Conservation (phyloP, 2,113 vertebrate species). For the Myocastor coypus region DNA sequence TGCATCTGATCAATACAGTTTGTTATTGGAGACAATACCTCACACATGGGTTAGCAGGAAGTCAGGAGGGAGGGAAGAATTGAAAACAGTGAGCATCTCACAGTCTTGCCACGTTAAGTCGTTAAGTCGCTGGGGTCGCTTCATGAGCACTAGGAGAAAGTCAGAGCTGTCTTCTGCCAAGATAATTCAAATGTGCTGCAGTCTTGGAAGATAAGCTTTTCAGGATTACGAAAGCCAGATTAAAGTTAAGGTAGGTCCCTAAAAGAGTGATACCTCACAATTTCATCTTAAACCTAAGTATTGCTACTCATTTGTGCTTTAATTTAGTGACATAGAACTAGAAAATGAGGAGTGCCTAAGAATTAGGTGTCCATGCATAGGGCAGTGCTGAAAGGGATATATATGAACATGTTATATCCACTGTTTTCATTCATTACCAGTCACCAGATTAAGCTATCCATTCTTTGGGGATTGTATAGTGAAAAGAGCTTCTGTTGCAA, state of each 20-base stretch:
- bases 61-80: not conserved
- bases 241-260: not conserved
- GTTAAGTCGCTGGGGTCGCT: not conserved
- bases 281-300: not conserved
- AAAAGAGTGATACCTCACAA: not conserved
- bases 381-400: not conserved
- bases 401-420: not conserved
- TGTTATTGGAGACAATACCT: not conserved
- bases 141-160: not conserved
- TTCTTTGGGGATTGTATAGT: not conserved
- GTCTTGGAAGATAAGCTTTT: not conserved
- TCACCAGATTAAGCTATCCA: not conserved
- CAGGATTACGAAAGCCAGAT: not conserved
- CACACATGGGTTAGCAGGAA: not conserved
- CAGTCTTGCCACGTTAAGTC: not conserved
- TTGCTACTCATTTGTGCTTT: not conserved
- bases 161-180: not conserved
- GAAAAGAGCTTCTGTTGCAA: not conserved
- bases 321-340: not conserved
- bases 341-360: not conserved
- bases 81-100: not conserved
- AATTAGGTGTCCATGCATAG: not conserved
- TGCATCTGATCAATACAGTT: not conserved
- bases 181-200: not conserved
- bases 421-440: not conserved